Evolutionary conservation across 2,888 invertebrate species (phyloP).

Genomic region (Drosophila meridiana): DNA sequence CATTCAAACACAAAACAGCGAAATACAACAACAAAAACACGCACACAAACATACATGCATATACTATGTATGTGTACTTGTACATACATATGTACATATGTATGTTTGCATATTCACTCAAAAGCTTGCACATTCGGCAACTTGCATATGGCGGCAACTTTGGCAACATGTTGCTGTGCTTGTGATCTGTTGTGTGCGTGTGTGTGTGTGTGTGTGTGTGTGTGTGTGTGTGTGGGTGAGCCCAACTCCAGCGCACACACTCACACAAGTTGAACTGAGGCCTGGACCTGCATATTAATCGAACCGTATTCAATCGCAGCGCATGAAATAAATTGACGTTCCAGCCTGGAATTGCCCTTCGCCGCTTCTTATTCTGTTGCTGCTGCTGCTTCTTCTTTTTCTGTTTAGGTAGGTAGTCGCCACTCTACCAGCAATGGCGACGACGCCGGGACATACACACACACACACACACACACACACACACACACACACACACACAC

Average conservation of each 20-base stretch:
- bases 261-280: constrained; percentile 26
- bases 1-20: constrained; percentile 42
- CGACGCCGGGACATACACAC: constrained; percentile 59
- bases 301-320: constrained; percentile 68
- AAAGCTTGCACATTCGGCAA: constrained; percentile 53
- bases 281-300: constrained; percentile 73
- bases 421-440: constrained; percentile 57
- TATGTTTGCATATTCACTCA: constrained; percentile 1
- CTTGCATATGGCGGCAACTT: constrained; percentile 49
- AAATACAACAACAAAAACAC: constrained; percentile 9
- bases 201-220: not conserved
- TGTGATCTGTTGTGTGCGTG: constrained; percentile 4
- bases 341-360: constrained; percentile 38
- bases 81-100: not conserved
- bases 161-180: constrained; percentile 56
- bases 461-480: constrained; percentile 24
- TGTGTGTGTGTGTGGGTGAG: constrained; percentile 26
- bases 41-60: not conserved
- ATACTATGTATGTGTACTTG: too few species aligned
- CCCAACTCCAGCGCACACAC: constrained; percentile 23
- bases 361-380: constrained; percentile 9
- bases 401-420: constrained; percentile 42
- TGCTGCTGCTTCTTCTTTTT: constrained; percentile 13
- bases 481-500: constrained; percentile 18
- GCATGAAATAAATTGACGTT: constrained; percentile 67